Conservation (phyloP, 2,797 vertebrate species). For the Acomys russatus region DNA sequence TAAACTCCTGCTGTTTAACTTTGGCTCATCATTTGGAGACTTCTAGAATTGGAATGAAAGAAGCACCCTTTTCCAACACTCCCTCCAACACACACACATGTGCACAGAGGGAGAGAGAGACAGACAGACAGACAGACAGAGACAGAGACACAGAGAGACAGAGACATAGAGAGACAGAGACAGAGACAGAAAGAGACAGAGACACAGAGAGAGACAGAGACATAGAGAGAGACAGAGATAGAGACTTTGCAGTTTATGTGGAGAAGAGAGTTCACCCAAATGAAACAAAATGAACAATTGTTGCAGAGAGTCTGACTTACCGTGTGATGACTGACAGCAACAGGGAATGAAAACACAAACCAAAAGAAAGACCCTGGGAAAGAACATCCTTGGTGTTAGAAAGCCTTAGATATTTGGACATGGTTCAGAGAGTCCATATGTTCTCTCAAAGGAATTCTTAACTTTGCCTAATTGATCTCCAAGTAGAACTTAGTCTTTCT, state of each 20-base stretch:
- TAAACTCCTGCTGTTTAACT: conserved; percentile 58
- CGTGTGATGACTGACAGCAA: no score
- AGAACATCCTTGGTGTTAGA: background rate
- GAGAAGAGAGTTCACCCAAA: background rate
- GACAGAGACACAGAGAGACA: background rate
- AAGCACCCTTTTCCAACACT: background rate
- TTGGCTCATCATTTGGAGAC: conserved; percentile 49
- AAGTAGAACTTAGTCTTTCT: conserved; percentile 68
- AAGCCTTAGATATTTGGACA: conserved; percentile 67
- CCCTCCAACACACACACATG: background rate
- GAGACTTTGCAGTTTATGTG: background rate
- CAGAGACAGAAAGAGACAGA: background rate
- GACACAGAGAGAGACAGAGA: background rate
- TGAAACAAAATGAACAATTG: conserved; percentile 49
- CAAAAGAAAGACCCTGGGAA: conserved; percentile 49
- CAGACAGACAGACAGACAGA: no score
- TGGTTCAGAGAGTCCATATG: conserved; percentile 69
- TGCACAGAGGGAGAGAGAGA: no score
- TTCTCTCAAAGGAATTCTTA: conserved; percentile 76
- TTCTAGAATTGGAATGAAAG: conserved; percentile 38
- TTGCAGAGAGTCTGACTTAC: conserved; percentile 39
- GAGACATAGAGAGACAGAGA: background rate
- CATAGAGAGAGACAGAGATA: background rate
- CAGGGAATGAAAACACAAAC: background rate
- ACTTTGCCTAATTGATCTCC: conserved; percentile 76